Base-by-base conservation (phyloP, 2,888 invertebrate genomes). In the Choreutis nemorana region DNA sequence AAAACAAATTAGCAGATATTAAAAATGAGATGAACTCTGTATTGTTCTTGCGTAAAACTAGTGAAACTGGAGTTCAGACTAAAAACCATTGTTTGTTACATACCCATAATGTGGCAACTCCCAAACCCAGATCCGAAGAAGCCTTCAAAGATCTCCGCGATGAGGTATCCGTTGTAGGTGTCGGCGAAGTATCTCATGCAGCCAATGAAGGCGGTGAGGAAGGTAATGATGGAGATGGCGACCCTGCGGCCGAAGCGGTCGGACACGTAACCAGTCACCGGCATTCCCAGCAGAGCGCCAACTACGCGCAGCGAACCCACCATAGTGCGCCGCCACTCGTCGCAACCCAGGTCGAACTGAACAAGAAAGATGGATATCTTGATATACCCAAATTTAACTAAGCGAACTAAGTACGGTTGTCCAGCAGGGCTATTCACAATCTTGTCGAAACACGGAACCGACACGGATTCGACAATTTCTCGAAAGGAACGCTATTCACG, bases 281-380 rank as follows among this genome's bases (percentile, higher is more conserved):
- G 87, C 34, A 89, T 73, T 13, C 87, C 88, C 35, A 88, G 65
- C 37, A 90, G 81, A 25, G 87, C 87, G 13, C 89, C 90, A 37
- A 87, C 62, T 27, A 86, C 89, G 34, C 88, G 86, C 28, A 89
- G 78, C 5, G 90, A 88, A 1, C 90, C 90, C 25, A 90, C 86
- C 43, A 88, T 65, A 0, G 89, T 83, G 15, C 90, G 71, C 37
- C 84, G 85, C 90, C 90, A 90, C 77, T 75, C 80, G 26, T 85
- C 81, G 42, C 88, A 88, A 1, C 83, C 83, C 34, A 88, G 51
- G 33, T 67, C 63, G 54, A 85, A 87, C 87, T 88, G 43, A 12
- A 53, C 57, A 29, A 11, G 7, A 30, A 23, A 15, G 9, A 9
- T 14, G 14, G n/a, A n/a, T n/a, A n/a, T n/a, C n/a, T n/a, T n/a